Evolutionary conservation across 2,888 invertebrate species (phyloP).

Genomic region (Busseola fusca): DNA sequence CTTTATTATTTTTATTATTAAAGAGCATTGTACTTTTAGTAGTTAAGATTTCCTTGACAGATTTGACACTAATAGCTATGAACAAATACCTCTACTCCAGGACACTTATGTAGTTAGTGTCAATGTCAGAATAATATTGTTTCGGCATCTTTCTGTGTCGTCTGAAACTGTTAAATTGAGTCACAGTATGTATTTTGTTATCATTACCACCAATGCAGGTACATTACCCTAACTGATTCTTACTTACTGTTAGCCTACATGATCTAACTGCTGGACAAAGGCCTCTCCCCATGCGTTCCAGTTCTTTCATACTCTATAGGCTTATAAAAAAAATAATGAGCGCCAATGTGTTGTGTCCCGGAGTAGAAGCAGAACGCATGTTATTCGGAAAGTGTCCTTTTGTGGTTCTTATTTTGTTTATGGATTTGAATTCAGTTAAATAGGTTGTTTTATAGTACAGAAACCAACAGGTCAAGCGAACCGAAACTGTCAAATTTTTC

Average conservation of each 20-base stretch:
- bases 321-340: neutral
- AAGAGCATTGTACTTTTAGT: slow-evolving; percentile 38
- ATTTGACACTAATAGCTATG: slow-evolving; percentile 14
- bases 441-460: slow-evolving; percentile 13
- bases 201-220: neutral
- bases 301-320: too few species aligned
- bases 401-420: neutral
- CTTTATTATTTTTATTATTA: slow-evolving; percentile 20
- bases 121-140: neutral
- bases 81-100: slow-evolving; percentile 13
- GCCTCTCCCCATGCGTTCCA: too few species aligned
- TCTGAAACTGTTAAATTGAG: neutral
- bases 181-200: neutral
- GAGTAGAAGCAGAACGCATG: slow-evolving; percentile 20
- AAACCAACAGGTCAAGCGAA: too few species aligned
- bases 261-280: too few species aligned
- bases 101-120: neutral
- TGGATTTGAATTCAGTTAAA: neutral
- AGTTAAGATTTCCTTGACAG: slow-evolving; percentile 39
- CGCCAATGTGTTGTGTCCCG: slow-evolving; percentile 11
- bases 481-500: too few species aligned
- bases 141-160: neutral
- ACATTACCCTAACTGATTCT: too few species aligned
- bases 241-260: neutral
- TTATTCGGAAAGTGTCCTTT: slow-evolving; percentile 47